Base-by-base conservation (phyloP, 2,797 vertebrate genomes). In the Limnodromus scolopaceus region DNA sequence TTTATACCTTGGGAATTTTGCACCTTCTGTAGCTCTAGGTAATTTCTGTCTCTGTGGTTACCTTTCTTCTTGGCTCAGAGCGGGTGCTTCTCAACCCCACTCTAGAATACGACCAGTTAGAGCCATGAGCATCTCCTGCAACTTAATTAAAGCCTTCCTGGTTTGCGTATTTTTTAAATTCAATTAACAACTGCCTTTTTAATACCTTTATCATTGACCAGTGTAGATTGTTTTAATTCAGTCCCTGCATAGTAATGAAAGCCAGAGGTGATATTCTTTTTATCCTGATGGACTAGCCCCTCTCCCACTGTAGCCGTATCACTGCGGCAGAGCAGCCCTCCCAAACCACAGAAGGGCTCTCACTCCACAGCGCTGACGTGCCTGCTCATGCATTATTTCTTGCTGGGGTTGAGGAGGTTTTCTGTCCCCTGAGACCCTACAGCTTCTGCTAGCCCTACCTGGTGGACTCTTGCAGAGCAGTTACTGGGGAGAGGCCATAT, bases 151-250 rank as follows among this genome's bases (percentile, higher is more conserved):
- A 90, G 10, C 23, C 12, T 13, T 77, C 6, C 36, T 46, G 20
- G 7, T 71, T 70, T 84, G 34, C 38, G 16, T 49, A 61, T 49
- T 84, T 96, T 86, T 88, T 28, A 92, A 88, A 95, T 69, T 69
- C 54, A 74, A 0, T 34, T 87, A 49, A 77, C 23, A 79, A 14
- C 16, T 49, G 18, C 27, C 27, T 92, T 91, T 87, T 82, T 30
- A 87, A 61, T 93, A 82, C 63, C 57, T 76, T 88, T 82, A 48
- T 91, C 58, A 66, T 64, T 72, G 54, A 61, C 27, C 54, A 54
- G 39, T 54, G 41, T 63, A 86, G 41, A 89, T 76, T 55, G 58
- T 72, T 84, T 87, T 82, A 82, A 77, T 74, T 63, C 15, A 41
- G 20, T 17, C 9, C 18, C 70, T 49, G 18, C 46, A 63, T 2